Evolutionary conservation across 2,888 invertebrate genomes (phyloP).

Genomic region (Steinernema carpocapsae): DNA sequence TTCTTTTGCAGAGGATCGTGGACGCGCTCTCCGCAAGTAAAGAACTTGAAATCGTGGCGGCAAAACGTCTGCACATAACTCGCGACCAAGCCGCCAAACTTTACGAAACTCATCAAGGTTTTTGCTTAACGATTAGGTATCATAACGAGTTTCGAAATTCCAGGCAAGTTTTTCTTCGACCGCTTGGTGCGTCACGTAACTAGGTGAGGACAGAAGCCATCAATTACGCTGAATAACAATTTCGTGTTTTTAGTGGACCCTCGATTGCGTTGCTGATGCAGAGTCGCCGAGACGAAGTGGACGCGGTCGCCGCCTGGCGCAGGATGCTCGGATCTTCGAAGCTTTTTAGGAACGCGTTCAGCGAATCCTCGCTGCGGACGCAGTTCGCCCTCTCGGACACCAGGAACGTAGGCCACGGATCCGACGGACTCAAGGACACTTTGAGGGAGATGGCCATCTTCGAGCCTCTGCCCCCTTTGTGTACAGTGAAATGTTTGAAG

Average conservation of each 20-base stretch:
- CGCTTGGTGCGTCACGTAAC: slow-evolving; percentile 57
- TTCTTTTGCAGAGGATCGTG: slow-evolving; percentile 11
- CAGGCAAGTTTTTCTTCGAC: slow-evolving; percentile 60
- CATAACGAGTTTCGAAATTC: slow-evolving; percentile 9
- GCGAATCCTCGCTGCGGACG: slow-evolving; percentile 82
- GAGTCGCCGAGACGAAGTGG: slow-evolving; percentile 21
- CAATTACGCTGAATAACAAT: slow-evolving; percentile 38
- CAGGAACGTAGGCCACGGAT: slow-evolving; percentile 90
- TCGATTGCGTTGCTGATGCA: slow-evolving; percentile 26
- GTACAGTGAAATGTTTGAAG: neutral
- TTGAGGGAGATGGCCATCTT: slow-evolving; percentile 45
- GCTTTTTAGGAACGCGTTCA: slow-evolving; percentile 70
- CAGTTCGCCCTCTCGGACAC: slow-evolving; percentile 89
- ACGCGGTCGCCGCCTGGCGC: slow-evolving; percentile 39
- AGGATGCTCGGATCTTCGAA: slow-evolving; percentile 39
- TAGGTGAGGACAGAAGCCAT: slow-evolving; percentile 38
- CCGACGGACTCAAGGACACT: slow-evolving; percentile 74
- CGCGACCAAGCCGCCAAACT: slow-evolving; percentile 41
- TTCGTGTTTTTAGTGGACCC: slow-evolving; percentile 38
- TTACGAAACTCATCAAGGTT: slow-evolving; percentile 45
- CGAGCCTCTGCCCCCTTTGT: slow-evolving; percentile 38
- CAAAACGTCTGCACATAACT: slow-evolving; percentile 41
- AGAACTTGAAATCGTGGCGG: slow-evolving; percentile 47
- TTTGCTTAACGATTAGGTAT: neutral
- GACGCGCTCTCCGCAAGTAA: slow-evolving; percentile 19